Base-by-base conservation (phyloP, 2,113 vertebrate species). In the Neodontobutis hainanensis region DNA sequence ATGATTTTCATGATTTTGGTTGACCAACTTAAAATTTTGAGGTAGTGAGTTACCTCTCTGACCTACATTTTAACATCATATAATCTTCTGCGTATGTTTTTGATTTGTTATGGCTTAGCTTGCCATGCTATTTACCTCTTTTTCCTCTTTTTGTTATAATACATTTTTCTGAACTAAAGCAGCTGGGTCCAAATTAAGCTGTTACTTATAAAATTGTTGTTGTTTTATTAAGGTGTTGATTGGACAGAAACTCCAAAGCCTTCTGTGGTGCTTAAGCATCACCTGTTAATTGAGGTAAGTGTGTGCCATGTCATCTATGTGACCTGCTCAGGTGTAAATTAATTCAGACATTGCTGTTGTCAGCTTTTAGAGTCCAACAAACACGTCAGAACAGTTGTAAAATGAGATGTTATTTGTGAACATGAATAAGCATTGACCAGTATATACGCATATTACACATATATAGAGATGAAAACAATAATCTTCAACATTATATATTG, bases 1-100 rank as follows among this genome's bases (percentile, higher is more conserved):
- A 36, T 55, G 35, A 55, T 55, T 55, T 55, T 55, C 52, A 55
- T 55, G 38, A 34, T 55, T 55, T 55, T 55, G 52, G 52, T 55
- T 8, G 11, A 55, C 52, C 36, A 55, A 55, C 32, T 15, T 53
- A 34, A 14, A 12, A 35, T 53, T 55, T 55, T 55, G 52, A 55
- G 11, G 34, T 32, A 35, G 51, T 53, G 10, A 53, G 34, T 55
- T 36, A 53, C 35, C 10, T 55, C 52, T 55, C 34, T 38, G 52
- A 55, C 52, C 52, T 55, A 55, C 52, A 55, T 55, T 27, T 27
- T 27, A 55, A 34, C 52, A 36, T 12, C 34, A 51, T 32, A 14
- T 55, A 55, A 55, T 55, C 52, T 55, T 15, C 52, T 8, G 34
- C 52, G 52, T 55, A 55, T 55, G 52, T n/a, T 55, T 55, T 55